Base-by-base conservation (phyloP, 2,113 vertebrate species). In the Cynoglossus semilaevis region DNA sequence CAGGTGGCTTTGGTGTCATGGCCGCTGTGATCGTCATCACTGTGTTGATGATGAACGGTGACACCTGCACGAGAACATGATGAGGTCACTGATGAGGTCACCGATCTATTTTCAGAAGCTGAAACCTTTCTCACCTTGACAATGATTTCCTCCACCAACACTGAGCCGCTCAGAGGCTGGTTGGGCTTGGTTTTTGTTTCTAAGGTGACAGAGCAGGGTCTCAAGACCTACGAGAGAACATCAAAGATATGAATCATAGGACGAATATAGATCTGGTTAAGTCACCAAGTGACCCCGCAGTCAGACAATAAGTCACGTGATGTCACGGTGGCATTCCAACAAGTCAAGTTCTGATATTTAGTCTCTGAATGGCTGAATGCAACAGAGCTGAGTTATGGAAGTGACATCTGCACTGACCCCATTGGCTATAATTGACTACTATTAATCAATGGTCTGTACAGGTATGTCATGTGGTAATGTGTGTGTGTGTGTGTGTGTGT, bases 31-130 rank as follows among this genome's bases (percentile, higher is more conserved):
- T 97, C 1, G 95, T 98, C 85, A 93, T 78, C 46, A 98, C 92
- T 0, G 97, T 96, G 72, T 96, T 98, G 54, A 99, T 88, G 87
- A 98, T 99, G 74, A 98, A 93, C 0, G 97, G 97, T 0, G 96
- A 98, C 45, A 99, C 91, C 96, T 99, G 63, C 29, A 8, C 42
- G 14, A 56, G 22, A 6, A 29, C 22, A 29, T 2, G 2, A 45
- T 2, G 8, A 35, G 11, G 0, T 4, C 1, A 11, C 22, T 6
- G 16, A 16, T 4, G 14, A 43, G 1, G 4, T 43, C 15, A 43
- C 14, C 15, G 14, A 43, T 41, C 12, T 4, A 13, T 41, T 11
- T 4, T 4, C 5, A 15, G 19, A 19, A 10, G 1, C 18, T 48
- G 1, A 49, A n/a, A n/a, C 17, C 15, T 15, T 8, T 45, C 1